Evolutionary conservation across 2,888 invertebrate genomes (phyloP).

Genomic region (Microctonus brassicae): DNA sequence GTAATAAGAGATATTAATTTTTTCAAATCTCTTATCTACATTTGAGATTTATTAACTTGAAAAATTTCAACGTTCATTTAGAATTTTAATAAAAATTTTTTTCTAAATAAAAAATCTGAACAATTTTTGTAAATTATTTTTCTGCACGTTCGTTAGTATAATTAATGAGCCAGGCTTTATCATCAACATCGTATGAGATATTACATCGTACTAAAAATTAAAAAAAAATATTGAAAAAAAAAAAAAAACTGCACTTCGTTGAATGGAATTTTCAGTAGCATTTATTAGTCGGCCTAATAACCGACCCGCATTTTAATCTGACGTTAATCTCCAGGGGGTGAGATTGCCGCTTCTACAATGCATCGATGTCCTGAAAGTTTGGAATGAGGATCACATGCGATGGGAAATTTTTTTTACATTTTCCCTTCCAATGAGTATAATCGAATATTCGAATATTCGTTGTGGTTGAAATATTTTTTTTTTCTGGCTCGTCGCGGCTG

Average conservation of each 20-base stretch:
- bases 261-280: constrained; percentile 59
- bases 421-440: constrained; percentile 25
- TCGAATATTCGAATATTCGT: constrained; percentile 37
- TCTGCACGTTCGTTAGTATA: constrained; percentile 12
- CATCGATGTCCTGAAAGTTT: constrained; percentile 34
- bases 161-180: constrained; percentile 1
- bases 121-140: not conserved
- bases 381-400: constrained; percentile 28
- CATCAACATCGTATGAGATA: not conserved
- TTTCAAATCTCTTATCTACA: too few relatives aligned
- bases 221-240: constrained; percentile 21
- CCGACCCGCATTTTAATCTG: constrained; percentile 63
- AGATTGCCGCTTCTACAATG: constrained; percentile 39
- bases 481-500: constrained; percentile 23
- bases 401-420: constrained; percentile 22
- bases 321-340: constrained; percentile 60
- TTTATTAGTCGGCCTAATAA: constrained; percentile 64
- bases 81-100: too few relatives aligned
- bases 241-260: constrained; percentile 40
- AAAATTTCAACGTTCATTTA: too few relatives aligned
- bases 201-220: not conserved
- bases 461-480: constrained; percentile 1
- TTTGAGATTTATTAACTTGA: too few relatives aligned
- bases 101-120: too few relatives aligned
- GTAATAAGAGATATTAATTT: too few relatives aligned